These are phyloP conservation scores for Coremacera marginata DNA, from an alignment of 2,888 invertebrate species.

Conservation along the genomic window DNA sequence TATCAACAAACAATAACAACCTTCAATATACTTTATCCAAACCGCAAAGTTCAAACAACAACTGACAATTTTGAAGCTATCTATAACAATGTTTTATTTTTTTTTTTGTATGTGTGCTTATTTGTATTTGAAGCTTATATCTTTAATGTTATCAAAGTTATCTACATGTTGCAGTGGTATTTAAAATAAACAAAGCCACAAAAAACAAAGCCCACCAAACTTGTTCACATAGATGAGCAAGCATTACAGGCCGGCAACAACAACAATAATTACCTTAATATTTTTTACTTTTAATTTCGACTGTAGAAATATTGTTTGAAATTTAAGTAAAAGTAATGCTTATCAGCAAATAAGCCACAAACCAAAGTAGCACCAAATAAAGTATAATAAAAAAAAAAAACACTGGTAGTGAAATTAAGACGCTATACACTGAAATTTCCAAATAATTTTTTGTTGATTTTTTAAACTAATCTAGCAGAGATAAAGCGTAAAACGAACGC, in stretches of 20 bases:
- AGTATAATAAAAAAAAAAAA: neutral
- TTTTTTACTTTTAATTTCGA: neutral
- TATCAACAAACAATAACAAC: too few relatives aligned
- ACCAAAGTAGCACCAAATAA: neutral
- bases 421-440: neutral
- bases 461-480: slow-evolving; percentile 26
- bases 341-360: slow-evolving; percentile 1
- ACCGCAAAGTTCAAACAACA: too few relatives aligned
- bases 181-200: neutral
- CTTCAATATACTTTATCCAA: too few relatives aligned
- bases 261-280: neutral
- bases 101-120: too few relatives aligned
- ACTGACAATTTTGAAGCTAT: too few relatives aligned
- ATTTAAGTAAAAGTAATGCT: neutral
- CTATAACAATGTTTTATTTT: too few relatives aligned
- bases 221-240: neutral
- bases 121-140: neutral
- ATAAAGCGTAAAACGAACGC: slow-evolving; percentile 24
- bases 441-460: neutral
- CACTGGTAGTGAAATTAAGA: slow-evolving; percentile 1
- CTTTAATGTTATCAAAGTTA: neutral
- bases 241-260: neutral
- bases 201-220: too few relatives aligned
- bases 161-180: slow-evolving; percentile 11
- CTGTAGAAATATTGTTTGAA: neutral